Conservation (phyloP, 2,888 invertebrate genomes). For the Mactromeris polynyma region DNA sequence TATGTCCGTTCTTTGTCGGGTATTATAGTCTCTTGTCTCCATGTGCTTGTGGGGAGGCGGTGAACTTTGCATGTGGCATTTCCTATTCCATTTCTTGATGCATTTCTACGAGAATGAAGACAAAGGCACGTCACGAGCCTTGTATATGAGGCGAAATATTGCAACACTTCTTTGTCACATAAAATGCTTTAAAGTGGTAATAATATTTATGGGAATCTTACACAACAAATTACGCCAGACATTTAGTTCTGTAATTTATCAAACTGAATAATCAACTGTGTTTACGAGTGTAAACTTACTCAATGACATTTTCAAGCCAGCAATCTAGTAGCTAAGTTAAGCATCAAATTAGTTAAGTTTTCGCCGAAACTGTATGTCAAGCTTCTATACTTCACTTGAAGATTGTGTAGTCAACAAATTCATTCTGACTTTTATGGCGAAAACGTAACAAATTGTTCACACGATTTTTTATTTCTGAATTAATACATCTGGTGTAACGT, state of each 20-base stretch:
- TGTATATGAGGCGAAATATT: background rate
- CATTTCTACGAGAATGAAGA: background rate
- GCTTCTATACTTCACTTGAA: background rate
- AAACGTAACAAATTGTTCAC: conserved; percentile 30
- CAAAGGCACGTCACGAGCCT: background rate
- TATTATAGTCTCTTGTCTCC: background rate
- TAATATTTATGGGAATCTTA: background rate
- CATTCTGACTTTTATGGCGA: conserved; percentile 26
- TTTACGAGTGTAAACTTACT: background rate
- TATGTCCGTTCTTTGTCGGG: background rate
- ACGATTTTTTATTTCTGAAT: conserved; percentile 28
- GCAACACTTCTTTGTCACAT: background rate
- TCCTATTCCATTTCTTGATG: no score
- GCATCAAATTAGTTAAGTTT: background rate
- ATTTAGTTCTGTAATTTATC: background rate
- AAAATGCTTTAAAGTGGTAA: background rate
- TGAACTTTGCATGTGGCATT: no score
- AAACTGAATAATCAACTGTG: background rate
- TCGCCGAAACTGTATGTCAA: background rate
- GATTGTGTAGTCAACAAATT: background rate
- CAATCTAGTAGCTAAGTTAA: background rate
- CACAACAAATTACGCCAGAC: background rate
- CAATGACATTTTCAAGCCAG: background rate
- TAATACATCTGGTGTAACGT: conserved; percentile 24
- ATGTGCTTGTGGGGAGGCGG: no score